Base-by-base conservation (phyloP, 1,140 invertebrate species). In the Wiebesia pumilae region DNA sequence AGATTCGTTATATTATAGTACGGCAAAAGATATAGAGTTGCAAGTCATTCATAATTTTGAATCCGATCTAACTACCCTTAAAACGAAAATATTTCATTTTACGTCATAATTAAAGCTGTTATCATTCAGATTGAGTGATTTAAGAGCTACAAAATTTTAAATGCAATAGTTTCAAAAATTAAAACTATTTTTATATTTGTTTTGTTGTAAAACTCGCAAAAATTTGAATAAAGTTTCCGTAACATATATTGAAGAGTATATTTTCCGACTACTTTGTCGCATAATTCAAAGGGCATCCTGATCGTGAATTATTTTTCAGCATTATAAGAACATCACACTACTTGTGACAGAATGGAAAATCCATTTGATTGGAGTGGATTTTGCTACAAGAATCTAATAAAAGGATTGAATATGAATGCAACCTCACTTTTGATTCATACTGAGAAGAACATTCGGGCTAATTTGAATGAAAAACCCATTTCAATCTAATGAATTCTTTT, bases 381-480 rank as follows among this genome's bases (percentile, higher is more conserved):
- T 84, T 77, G 51, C 58, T 33, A 24, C 30, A 1, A 43, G 40
- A 79, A 79, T 84, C 40, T 84, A 84, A 84, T 84, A 79, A 84
- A 84, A 84, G 58, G 43, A 84, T 84, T 77, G 73, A 84, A 84
- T 84, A 78, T 84, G 54, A 84, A 84, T 78, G 73, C 35, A 62
- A 47, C 73, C 75, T 65, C 40, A 62, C 75, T 58, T 85, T 81
- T 81, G 84, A 85, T 85, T 85, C 84, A 79, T 71, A 51, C 30
- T 27, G 30, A 58, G 43, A 79, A 35, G 19, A 69, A 54, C 58
- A 71, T 69, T 79, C 27, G 51, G 7, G 67, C 79, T 81, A 81
- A 86, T 86, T 86, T 82, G 69, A 82, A 82, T 77, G 84, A 85
- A 85, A 85, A 80, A 73, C 65, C 78, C 78, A 85, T 85, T 85